Percentiles rank a stretch among this genome's conserved stretches.
These are phyloP conservation scores for Dasypogon diadema DNA, from an alignment of 2,888 invertebrate genomes.

Conservation along the genomic window DNA sequence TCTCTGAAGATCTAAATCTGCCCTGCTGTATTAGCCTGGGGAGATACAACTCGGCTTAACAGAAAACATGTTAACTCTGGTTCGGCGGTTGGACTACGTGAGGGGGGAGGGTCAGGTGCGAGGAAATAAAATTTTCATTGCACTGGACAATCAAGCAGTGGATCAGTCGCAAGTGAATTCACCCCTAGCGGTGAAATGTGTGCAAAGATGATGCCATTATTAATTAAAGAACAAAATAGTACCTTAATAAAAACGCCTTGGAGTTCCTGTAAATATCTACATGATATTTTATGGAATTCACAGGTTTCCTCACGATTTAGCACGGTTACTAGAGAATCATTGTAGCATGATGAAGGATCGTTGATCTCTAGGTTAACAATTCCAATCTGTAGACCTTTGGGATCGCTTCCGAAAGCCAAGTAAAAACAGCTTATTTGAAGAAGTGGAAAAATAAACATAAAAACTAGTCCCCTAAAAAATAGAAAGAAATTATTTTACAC, in stretches of 20 bases:
- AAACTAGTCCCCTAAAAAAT: constrained; percentile 79
- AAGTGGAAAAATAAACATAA: constrained; percentile 85
- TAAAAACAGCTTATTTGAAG: constrained; percentile 85
- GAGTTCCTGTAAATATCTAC: constrained; percentile 73
- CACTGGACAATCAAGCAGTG: no score
- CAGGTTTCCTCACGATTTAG: constrained; percentile 68
- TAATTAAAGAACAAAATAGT: no score
- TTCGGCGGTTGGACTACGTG: no score
- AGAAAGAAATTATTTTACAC: not conserved
- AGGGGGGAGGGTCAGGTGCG: no score
- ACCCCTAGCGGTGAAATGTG: no score
- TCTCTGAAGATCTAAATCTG: no score
- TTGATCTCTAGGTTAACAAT: constrained; percentile 83
- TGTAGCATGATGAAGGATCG: constrained; percentile 67
- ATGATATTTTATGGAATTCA: constrained; percentile 72
- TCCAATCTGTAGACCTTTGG: constrained; percentile 78
- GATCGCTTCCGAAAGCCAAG: constrained; percentile 83
- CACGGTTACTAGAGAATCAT: constrained; percentile 66
- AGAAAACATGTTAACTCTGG: no score
- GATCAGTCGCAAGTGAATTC: no score
- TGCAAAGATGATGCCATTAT: no score
- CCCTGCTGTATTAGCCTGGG: no score
- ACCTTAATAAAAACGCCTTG: constrained; percentile 72
- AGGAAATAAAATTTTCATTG: no score
- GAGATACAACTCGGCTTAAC: no score